Evolutionary conservation across 64 coral and sea anemone genomes (phyloP), one percentile per base, ranked within the genome.

Genomic region (Dendrophyllia cribrosa): DNA sequence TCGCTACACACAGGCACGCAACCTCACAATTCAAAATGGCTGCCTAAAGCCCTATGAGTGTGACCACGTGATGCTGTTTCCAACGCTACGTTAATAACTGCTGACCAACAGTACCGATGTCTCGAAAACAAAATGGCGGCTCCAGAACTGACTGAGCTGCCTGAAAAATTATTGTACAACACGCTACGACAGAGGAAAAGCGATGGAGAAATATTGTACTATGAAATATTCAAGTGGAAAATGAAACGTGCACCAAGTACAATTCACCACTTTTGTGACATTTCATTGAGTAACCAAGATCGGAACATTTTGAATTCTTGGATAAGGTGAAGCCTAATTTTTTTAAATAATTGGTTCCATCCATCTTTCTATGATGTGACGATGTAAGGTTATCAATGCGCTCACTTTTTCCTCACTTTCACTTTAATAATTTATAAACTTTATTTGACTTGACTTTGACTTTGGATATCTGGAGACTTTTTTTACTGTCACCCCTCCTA

Each of bases 211-310:
- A 56, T 82, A 77, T 21, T 97, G 10, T 97, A 97, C 62, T 71
- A 90, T 78, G 92, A 97, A 72, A 65, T 97, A 34, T 94, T 87
- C 65, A 67, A 90, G 51, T 94, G 95, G 95, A 97, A 97, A 78
- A 91, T 97, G 88, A 68, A 91, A 63, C 26, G 83, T 82, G 95
- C 95, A 59, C 95, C 92, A 23, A 76, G 66, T 22, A 87, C 82
- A 13, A 84, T 97, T 80, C 56, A 97, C 70, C 88, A 43, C 26
- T 97, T 97, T 78, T 97, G 88, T 71, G 92, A 97, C 43, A 72
- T 78, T 51, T 34, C 49, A 4, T 46, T 94, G 19, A 59, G 87
- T 49, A 47, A 88, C 49, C 52, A 76, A 74, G 60, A 91, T 14
- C 94, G 95, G 45, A 70, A 70, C 43, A 43, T 43, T 70, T 61